phyloP scores from a whole-genome alignment of 2,113 vertebrate species.

The Pedetes capensis region DNA sequence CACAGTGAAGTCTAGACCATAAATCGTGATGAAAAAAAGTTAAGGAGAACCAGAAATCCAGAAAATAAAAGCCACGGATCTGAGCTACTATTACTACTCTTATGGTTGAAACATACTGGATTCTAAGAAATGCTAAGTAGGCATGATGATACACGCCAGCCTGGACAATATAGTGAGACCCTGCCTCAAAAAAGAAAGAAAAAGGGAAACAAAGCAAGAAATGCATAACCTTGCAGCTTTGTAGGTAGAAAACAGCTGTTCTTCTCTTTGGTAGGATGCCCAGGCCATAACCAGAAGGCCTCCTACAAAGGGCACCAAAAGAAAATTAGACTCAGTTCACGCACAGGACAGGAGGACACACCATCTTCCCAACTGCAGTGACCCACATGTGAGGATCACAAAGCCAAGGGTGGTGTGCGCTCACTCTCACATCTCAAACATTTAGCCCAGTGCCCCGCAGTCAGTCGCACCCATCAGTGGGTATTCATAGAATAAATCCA shows the following conservation, averaged over 20 bases:
- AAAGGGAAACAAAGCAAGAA: too few species aligned
- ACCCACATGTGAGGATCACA: not conserved
- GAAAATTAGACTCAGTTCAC: not conserved
- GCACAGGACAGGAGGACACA: not conserved
- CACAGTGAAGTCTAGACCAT: not conserved
- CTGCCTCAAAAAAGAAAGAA: too few species aligned
- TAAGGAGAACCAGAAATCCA: not conserved
- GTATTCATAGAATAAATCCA: not conserved
- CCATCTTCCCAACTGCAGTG: not conserved
- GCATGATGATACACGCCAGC: too few species aligned
- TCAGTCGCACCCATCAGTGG: not conserved
- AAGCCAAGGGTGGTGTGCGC: not conserved
- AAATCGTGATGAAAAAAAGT: not conserved
- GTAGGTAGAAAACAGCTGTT: not conserved
- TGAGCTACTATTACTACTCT: not conserved
- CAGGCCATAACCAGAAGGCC: not conserved
- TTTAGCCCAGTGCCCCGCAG: not conserved
- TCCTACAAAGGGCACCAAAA: not conserved
- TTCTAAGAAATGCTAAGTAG: not conserved
- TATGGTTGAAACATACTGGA: not conserved
- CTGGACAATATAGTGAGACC: too few species aligned
- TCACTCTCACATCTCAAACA: not conserved
- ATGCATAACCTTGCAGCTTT: too few species aligned
- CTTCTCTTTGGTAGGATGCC: not conserved
- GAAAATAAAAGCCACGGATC: not conserved